Percentiles rank a stretch among this genome's conserved stretches.
Evolutionary conservation across 2,888 invertebrate genomes (phyloP).

Genomic region (Drosophila borealis): DNA sequence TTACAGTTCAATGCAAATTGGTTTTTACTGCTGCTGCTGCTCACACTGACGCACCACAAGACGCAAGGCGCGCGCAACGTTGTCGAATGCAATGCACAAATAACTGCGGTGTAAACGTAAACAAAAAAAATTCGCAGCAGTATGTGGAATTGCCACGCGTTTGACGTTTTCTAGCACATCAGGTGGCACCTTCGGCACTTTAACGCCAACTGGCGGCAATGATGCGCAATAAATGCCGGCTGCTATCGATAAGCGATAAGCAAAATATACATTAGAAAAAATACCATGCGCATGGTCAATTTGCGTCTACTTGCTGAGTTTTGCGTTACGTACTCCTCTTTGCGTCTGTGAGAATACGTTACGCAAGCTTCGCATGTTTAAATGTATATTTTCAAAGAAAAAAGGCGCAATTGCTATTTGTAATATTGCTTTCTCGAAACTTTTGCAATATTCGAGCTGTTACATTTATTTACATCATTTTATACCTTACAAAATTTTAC

Average conservation of each 20-base stretch:
- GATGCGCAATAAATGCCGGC: conserved; percentile 16
- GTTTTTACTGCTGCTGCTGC: not conserved
- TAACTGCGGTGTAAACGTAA: conserved; percentile 68
- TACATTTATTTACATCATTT: conserved; percentile 43
- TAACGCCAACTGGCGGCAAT: conserved; percentile 44
- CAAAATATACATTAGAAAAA: conserved; percentile 24
- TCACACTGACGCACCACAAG: conserved; percentile 22
- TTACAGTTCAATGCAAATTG: conserved; percentile 24
- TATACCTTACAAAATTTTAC: conserved; percentile 22
- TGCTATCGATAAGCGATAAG: conserved; percentile 14
- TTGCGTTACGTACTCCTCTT: conserved; percentile 1
- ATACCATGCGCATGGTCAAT: not conserved
- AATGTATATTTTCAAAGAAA: conserved; percentile 1
- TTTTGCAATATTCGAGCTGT: conserved; percentile 32
- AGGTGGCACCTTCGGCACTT: conserved; percentile 49
- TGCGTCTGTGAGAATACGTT: not conserved
- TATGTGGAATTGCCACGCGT: conserved; percentile 53
- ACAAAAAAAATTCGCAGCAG: conserved; percentile 50
- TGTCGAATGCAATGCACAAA: conserved; percentile 38
- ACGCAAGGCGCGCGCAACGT: conserved; percentile 30
- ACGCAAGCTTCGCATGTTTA: not conserved
- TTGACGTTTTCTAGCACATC: conserved; percentile 65
- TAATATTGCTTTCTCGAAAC: conserved; percentile 2
- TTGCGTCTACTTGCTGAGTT: conserved; percentile 2
- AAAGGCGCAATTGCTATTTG: conserved; percentile 11